Evolutionary conservation across 2,888 invertebrate species (phyloP).

Genomic region (Xestia xanthographa): DNA sequence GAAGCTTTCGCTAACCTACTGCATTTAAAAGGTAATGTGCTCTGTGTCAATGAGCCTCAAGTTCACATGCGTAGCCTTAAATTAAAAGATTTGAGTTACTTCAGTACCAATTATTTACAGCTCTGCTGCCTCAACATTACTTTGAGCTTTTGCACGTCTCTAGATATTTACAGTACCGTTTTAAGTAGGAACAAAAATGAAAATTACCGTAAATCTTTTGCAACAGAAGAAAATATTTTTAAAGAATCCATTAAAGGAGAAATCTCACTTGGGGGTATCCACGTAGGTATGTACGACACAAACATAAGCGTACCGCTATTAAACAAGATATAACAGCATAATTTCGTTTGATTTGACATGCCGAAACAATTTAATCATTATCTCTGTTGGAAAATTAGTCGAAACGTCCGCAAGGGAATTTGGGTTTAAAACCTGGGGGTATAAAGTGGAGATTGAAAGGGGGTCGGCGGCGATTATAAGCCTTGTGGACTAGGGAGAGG

Average conservation of each 20-base stretch:
- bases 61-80: background rate
- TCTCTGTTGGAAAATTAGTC: conserved; percentile 85
- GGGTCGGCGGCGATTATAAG: conserved; percentile 72
- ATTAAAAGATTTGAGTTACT: conserved; percentile 22
- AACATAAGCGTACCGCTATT: conserved; percentile 85
- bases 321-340: conserved; percentile 90
- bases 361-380: conserved; percentile 91
- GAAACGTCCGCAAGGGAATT: conserved; percentile 56
- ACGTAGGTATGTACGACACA: conserved; percentile 81
- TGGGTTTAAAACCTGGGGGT: conserved; percentile 63
- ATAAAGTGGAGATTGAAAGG: conserved; percentile 73
- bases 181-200: conserved; percentile 28
- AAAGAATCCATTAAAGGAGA: conserved; percentile 79
- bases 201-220: conserved; percentile 56
- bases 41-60: background rate
- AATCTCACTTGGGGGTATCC: conserved; percentile 83
- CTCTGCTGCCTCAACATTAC: background rate
- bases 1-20: background rate
- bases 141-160: background rate
- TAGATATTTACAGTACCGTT: conserved; percentile 25
- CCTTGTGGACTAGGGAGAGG: conserved; percentile 78
- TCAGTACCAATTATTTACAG: conserved; percentile 1
- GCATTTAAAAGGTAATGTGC: background rate
- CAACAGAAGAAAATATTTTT: conserved; percentile 67
- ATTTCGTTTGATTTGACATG: conserved; percentile 90